These are phyloP conservation scores for Hylaeus anthracinus DNA, from an alignment of 1,140 invertebrate species.

Conservation along the genomic window DNA sequence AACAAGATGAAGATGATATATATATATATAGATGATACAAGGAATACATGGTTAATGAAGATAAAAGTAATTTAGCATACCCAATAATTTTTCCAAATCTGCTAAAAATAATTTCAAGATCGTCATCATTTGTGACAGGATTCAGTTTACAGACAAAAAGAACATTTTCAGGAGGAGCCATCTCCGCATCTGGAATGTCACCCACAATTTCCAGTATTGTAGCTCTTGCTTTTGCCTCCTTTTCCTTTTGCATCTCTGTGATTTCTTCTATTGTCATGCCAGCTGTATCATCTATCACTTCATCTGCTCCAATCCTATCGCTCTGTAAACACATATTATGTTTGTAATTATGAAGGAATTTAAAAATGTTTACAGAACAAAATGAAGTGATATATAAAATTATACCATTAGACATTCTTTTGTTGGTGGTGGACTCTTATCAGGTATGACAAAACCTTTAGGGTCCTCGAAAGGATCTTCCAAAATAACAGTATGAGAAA, in stretches of 20 bases:
- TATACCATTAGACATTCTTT: conserved; percentile 87
- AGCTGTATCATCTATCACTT: conserved; percentile 95
- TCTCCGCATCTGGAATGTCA: conserved; percentile 97
- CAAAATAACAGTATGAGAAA: conserved; percentile 97
- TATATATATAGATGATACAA: background rate
- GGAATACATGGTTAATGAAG: conserved; percentile 16
- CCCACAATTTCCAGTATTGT: conserved; percentile 99
- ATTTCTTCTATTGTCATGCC: conserved; percentile 93
- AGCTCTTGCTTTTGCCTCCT: conserved; percentile 97
- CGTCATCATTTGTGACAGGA: conserved; percentile 98
- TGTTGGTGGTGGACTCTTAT: conserved; percentile 93
- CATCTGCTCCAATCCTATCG: conserved; percentile 95
- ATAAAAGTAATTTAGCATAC: conserved; percentile 66
- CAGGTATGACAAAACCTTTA: conserved; percentile 87
- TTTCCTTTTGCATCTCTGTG: conserved; percentile 92
- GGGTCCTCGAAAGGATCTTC: conserved; percentile 98
- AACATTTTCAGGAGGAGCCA: conserved; percentile 99
- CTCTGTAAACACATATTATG: conserved; percentile 79
- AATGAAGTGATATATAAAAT: background rate
- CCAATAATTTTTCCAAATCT: conserved; percentile 96
- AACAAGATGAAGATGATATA: background rate
- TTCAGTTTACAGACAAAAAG: conserved; percentile 99
- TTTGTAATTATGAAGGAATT: background rate
- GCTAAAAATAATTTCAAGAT: conserved; percentile 98
- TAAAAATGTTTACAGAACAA: background rate